Evolutionary conservation across 2,888 invertebrate genomes (phyloP), one percentile per base, ranked within the genome.

Genomic region (Frankliniella fusca): DNA sequence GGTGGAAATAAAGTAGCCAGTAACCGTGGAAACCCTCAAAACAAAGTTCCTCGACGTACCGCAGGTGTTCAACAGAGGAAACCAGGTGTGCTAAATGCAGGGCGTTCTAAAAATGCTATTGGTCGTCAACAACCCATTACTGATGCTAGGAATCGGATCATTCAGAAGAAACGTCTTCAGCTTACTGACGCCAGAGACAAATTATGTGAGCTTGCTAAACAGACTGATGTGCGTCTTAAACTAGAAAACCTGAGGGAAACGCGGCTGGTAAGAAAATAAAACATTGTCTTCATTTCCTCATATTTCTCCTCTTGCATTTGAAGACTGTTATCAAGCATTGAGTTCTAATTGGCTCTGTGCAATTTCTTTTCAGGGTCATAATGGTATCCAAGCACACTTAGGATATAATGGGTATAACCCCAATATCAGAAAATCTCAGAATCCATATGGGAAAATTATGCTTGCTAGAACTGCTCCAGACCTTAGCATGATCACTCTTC

Each of bases 101-200:
- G 10, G 3, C 61, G 61, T 18, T 7, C 61, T 20, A 5, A n/a
- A 0, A 18, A 18, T 15, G 20, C 61, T 1, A 61, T 38, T 38
- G 38, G 38, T 38, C 38, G 38, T 38, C 38, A 38, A 38, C 38
- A 70, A 65, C 81, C 85, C 80, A 84, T 90, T 50, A 88, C 89
- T 7, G 95, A 95, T 90, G 95, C 95, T 27, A 91, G 95, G 81
- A 91, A 93, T 85, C 94, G 93, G 88, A 93, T 95, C 76, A 93
- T 95, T 84, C 92, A 93, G 81, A 95, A 94, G 86, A 94, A 94
- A 86, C 91, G 95, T 81, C 91, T 90, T 81, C 93, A 93, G 86
- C 92, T 95, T 48, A 91, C 91, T 0, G 95, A 96, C 90, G 95
- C 95, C 0, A 90, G 95, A 83, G 95, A 96, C 85, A 93, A 94